Evolutionary conservation across 2,797 vertebrate genomes (phyloP).

Genomic region (Hydrophis major): DNA sequence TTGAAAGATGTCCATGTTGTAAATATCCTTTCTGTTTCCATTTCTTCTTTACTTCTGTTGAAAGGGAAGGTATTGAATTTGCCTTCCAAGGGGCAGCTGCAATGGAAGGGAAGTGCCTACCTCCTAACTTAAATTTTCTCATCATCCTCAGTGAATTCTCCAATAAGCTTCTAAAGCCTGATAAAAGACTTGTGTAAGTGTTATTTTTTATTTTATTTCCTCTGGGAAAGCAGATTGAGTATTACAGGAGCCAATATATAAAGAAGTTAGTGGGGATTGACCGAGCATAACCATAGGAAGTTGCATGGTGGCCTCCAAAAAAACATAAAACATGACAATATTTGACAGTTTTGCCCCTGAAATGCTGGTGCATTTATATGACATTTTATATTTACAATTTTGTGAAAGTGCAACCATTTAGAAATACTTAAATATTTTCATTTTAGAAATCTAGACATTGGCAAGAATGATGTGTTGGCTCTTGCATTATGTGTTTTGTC

Average conservation of each 20-base stretch:
- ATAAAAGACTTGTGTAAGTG: conserved; percentile 89
- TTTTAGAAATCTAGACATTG: not conserved
- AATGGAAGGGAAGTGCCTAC: conserved; percentile 69
- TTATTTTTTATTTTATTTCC: not conserved
- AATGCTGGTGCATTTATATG: not conserved
- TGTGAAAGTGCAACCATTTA: not conserved
- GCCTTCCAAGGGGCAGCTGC: conserved; percentile 80
- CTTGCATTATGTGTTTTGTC: not conserved
- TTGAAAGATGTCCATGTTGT: not conserved
- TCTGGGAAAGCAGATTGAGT: not conserved
- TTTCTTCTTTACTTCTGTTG: conserved; percentile 29
- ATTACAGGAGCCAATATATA: not conserved
- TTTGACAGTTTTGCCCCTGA: not conserved
- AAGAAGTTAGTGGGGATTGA: not conserved
- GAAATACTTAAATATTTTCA: not conserved
- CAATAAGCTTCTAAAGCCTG: conserved; percentile 85
- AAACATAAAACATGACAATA: not conserved
- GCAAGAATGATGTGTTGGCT: not conserved
- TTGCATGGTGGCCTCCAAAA: not conserved
- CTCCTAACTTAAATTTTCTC: conserved; percentile 83
- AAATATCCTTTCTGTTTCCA: conserved; percentile 6
- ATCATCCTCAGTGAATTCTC: conserved; percentile 88
- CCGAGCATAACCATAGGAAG: not conserved
- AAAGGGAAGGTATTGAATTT: conserved; percentile 88
- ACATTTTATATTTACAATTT: not conserved